phyloP scores from a whole-genome alignment of 2,888 invertebrate species.

The Glyphotaelius pellucidus region DNA sequence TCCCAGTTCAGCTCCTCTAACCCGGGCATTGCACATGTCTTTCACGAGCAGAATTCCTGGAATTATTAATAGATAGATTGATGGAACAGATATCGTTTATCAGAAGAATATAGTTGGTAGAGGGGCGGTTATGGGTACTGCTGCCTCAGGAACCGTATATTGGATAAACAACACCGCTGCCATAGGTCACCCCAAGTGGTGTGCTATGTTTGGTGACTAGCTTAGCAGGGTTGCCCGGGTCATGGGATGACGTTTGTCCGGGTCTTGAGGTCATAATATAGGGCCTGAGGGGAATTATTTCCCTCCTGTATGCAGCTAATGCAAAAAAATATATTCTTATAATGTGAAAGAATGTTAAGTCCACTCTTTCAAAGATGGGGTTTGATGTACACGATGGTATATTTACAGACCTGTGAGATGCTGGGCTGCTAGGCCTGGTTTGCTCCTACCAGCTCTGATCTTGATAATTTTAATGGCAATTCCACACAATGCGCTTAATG shows the following conservation, averaged over 20 bases:
- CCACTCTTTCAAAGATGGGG: background rate
- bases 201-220: too few species aligned
- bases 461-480: slow-evolving; percentile 86
- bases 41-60: slow-evolving; percentile 85
- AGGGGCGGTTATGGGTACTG: too few species aligned
- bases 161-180: too few species aligned
- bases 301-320: too few species aligned
- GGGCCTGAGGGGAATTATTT: too few species aligned
- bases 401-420: slow-evolving; percentile 83
- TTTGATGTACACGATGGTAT: background rate
- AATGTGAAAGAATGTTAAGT: background rate
- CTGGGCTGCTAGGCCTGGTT: slow-evolving; percentile 90
- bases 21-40: slow-evolving; percentile 84
- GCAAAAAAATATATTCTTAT: background rate
- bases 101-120: background rate
- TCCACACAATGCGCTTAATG: slow-evolving; percentile 86
- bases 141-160: background rate
- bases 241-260: too few species aligned
- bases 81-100: background rate
- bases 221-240: too few species aligned
- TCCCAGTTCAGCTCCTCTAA: slow-evolving; percentile 84
- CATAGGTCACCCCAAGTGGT: too few species aligned
- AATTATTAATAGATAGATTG: slow-evolving; percentile 33
- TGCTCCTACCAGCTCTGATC: slow-evolving; percentile 88
- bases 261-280: too few species aligned